Base-by-base conservation (phyloP, 2,797 vertebrate species). In the Sebastes vulpes region DNA sequence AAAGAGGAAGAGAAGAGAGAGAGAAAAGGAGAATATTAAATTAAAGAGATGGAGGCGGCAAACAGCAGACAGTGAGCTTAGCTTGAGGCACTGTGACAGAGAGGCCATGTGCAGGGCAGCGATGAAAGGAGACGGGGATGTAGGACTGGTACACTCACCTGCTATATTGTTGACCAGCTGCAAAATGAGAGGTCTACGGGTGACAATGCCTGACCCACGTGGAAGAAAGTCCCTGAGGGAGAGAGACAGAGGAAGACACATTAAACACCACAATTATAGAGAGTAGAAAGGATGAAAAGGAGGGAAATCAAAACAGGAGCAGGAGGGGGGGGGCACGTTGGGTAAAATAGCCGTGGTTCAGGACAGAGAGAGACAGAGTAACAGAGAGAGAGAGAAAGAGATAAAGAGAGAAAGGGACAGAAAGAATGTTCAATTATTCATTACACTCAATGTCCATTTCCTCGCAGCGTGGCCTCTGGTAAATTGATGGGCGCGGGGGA, bases 91-190 rank as follows among this genome's bases (percentile, higher is more conserved):
- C 48, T 54, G 74, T 42, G 68, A 57, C 50, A 16, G 61, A 70
- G 72, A 70, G 76, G 82, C 72, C 77, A 84, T 58, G 63, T 50
- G 65, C 67, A 83, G 56, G 59, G 29, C 75, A 68, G 20, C 3
- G 11, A 82, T 85, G 75, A 90, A 86, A 90, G 64, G 63, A 83
- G 67, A 72, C 10, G 3, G 61, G 60, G 59, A 72, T 48, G 74
- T 32, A 14, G 20, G 65, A 66, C 18, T 21, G 28, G 26, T 50
- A 54, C 6, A 77, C 90, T 69, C 94, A 98, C 98, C 98, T 93
- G 98, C 98, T 96, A 97, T 99, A 90, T 97, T 98, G 96, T 98
- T 98, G 90, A 99, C 97, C 91, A 99, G 97, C 95, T 99, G 98
- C 91, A 99, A 96, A 93, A 99, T 97, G 70, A 99, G 98, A 58